phyloP scores from a whole-genome alignment of 2,888 invertebrate species.

The Melinaea menophilus region DNA sequence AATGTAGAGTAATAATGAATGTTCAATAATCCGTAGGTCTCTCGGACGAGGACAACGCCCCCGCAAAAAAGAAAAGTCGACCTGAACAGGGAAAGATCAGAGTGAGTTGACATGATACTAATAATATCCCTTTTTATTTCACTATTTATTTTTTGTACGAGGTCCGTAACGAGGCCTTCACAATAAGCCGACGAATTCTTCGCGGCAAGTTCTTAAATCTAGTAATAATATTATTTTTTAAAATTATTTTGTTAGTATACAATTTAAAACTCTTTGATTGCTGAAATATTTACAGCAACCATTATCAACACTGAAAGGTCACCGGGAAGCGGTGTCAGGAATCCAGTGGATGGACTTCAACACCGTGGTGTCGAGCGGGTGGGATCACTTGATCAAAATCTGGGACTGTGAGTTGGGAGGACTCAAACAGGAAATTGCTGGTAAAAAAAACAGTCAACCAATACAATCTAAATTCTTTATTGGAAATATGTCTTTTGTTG shows the following conservation, averaged over 20 bases:
- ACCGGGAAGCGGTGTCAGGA: conserved; percentile 92
- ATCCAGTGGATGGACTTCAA: conserved; percentile 89
- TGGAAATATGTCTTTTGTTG: too few species aligned
- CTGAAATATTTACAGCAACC: conserved; percentile 79
- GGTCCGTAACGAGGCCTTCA: too few species aligned
- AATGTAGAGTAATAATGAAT: conserved; percentile 9
- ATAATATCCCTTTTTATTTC: too few species aligned
- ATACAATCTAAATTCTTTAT: neutral
- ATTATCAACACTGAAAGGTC: conserved; percentile 91
- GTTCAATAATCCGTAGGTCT: conserved; percentile 51
- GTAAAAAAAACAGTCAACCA: conserved; percentile 39
- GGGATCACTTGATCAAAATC: conserved; percentile 96
- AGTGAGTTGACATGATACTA: conserved; percentile 57
- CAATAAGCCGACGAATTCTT: too few species aligned
- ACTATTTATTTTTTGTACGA: too few species aligned
- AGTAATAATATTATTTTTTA: too few species aligned
- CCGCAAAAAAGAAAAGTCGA: conserved; percentile 79
- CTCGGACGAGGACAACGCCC: conserved; percentile 77
- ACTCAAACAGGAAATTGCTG: conserved; percentile 87
- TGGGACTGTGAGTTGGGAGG: conserved; percentile 95
- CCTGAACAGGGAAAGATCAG: conserved; percentile 77
- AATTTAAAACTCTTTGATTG: neutral
- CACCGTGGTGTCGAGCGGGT: conserved; percentile 90
- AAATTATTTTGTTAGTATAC: neutral
- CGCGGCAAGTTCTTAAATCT: too few species aligned